Evolutionary conservation across 2,113 vertebrate genomes (phyloP), one percentile per base, ranked within the genome.

Genomic region (Elanus axillaris): DNA sequence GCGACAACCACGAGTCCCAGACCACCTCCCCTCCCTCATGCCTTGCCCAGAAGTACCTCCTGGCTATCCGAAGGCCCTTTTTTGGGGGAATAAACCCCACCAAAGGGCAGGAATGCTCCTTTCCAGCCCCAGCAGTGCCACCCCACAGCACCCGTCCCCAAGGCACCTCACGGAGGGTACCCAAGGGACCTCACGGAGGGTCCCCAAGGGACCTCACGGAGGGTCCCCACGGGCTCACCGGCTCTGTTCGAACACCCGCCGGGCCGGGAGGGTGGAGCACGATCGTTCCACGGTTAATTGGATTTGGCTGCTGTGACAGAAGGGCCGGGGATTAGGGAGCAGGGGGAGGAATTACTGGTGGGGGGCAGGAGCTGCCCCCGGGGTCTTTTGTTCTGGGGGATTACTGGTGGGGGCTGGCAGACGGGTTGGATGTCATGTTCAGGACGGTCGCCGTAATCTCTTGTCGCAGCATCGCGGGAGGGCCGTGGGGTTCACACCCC

Each of bases 1-100:
- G 27, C 0, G 0, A n/a, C 0, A 0, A 26, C 60, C 69, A 29
- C 3, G 0, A 29, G 18, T 40, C 36, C 31, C 72, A 67, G 23
- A 10, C 4, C 66, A 29, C 22, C 38, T 81, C 42, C 31, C 21
- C 5, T 53, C 12, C 52, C 38, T 62, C 32, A 2, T 2, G 1
- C 75, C 62, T 38, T 27, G 34, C n/a, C 47, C 4, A 1, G n/a
- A 7, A 3, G 3, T 67, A 63, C 5, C 23, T 83, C 45, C 17
- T 0, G 0, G 31, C 42, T 19, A 13, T 22, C 73, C 15, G 11
- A 73, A 56, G 12, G 15, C 15, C 14, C 32, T 13, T 68, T 52
- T 32, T 9, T 0, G 0, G 38, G 62, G 10, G 14, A 31, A 47
- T 18, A 76, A 83, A 42, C 34, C 48, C 21, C 50, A 4, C 48